These are phyloP conservation scores for Phalacrocorax carbo DNA, from an alignment of 2,113 vertebrate species.

Conservation along the genomic window DNA sequence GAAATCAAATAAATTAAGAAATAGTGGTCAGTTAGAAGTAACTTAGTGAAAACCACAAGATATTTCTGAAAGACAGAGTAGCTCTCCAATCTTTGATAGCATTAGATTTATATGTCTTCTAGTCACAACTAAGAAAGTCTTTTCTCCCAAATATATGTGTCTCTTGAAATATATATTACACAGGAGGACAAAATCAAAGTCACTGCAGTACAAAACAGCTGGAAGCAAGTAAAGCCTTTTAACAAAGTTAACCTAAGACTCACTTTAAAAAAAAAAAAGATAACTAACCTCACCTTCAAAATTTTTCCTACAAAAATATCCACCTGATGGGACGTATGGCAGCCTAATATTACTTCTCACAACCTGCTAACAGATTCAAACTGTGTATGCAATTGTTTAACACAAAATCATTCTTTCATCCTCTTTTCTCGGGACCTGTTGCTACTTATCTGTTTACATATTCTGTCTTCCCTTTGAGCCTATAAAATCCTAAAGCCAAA, in stretches of 20 bases:
- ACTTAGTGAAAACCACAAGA: neutral
- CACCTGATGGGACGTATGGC: neutral
- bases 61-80: neutral
- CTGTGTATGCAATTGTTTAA: neutral
- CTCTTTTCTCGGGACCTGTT: neutral
- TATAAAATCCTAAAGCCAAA: neutral
- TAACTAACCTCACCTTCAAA: neutral
- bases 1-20: neutral
- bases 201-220: neutral
- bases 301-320: neutral
- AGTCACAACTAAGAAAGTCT: neutral
- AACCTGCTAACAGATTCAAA: neutral
- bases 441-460: accelerated
- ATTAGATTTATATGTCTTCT: neutral
- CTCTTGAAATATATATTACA: neutral
- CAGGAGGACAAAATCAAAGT: neutral
- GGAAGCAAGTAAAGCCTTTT: neutral
- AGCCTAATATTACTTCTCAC: neutral
- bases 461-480: neutral
- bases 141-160: neutral
- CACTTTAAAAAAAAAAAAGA: neutral
- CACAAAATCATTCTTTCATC: neutral
- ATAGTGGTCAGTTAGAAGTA: neutral
- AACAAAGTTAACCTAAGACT: neutral
- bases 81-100: neutral